A percentile compares a stretch with the other conserved stretches of the same genome.
These are phyloP conservation scores for Erythrocercus mccallii DNA, from an alignment of 2,113 vertebrate species.

Conservation along the genomic window DNA sequence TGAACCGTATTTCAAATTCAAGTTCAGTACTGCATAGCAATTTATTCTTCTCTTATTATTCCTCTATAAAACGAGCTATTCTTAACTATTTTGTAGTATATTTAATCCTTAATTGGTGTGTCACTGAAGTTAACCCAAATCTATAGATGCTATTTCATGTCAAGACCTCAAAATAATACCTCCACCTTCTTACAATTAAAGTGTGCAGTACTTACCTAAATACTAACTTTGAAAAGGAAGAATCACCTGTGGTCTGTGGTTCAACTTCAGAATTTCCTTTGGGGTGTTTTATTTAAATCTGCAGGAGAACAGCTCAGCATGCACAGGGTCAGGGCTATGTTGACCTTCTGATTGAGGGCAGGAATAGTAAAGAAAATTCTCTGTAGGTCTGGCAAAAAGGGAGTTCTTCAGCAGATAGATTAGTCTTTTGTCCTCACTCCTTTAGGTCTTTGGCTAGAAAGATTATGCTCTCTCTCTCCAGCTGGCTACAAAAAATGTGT, in stretches of 20 bases:
- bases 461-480: slow-evolving; percentile 11
- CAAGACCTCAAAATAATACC: neutral
- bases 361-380: neutral
- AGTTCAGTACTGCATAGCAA: neutral
- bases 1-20: neutral
- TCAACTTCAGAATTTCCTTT: slow-evolving; percentile 21
- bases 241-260: neutral
- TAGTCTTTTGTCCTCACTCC: slow-evolving; percentile 18
- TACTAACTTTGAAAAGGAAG: neutral
- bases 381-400: neutral
- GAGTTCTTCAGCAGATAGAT: slow-evolving; percentile 14
- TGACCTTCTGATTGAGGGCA: slow-evolving; percentile 45
- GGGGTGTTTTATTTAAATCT: slow-evolving; percentile 19
- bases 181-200: neutral
- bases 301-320: neutral
- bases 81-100: neutral
- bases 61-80: neutral
- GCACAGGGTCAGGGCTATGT: neutral
- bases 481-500: neutral
- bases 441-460: slow-evolving; percentile 9
- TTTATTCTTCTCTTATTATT: neutral
- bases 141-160: neutral
- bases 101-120: neutral
- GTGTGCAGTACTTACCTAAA: neutral
- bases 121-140: neutral